Conservation (phyloP, 2,113 vertebrate genomes). For the Pagrus major region DNA sequence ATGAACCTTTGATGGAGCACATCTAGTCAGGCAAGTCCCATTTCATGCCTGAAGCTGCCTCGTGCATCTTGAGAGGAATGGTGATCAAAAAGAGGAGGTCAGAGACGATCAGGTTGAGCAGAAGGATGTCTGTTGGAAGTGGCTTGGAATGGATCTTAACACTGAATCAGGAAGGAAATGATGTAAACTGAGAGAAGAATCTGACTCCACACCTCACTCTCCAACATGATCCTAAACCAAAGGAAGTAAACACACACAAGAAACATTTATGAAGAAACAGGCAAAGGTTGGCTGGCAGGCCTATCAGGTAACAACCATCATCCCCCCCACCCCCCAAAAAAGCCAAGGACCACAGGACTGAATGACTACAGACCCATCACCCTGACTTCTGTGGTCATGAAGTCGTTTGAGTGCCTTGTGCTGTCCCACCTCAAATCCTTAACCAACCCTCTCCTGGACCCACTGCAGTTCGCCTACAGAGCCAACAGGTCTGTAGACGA, state of each 20-base stretch:
- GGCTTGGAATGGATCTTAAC: conserved; percentile 76
- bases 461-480: too few species aligned
- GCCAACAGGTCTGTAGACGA: too few species aligned
- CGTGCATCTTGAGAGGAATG: conserved; percentile 86
- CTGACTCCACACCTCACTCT: background rate
- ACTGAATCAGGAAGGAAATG: conserved; percentile 83
- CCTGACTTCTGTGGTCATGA: too few species aligned
- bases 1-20: conserved; percentile 85
- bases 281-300: too few species aligned
- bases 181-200: conserved; percentile 80
- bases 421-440: too few species aligned
- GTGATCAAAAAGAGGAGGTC: conserved; percentile 86
- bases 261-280: too few species aligned
- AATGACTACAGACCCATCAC: too few species aligned
- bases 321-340: too few species aligned
- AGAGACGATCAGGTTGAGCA: conserved; percentile 85
- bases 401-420: too few species aligned
- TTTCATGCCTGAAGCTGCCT: conserved; percentile 65
- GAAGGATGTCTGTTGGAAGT: conserved; percentile 79
- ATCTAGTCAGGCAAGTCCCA: conserved; percentile 77
- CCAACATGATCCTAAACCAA: conserved; percentile 37
- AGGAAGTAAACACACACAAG: background rate
- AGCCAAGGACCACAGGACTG: too few species aligned
- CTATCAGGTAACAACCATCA: too few species aligned
- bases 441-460: too few species aligned